Evolutionary conservation across 2,888 invertebrate genomes (phyloP).

Genomic region (Chromoteleia sp.): DNA sequence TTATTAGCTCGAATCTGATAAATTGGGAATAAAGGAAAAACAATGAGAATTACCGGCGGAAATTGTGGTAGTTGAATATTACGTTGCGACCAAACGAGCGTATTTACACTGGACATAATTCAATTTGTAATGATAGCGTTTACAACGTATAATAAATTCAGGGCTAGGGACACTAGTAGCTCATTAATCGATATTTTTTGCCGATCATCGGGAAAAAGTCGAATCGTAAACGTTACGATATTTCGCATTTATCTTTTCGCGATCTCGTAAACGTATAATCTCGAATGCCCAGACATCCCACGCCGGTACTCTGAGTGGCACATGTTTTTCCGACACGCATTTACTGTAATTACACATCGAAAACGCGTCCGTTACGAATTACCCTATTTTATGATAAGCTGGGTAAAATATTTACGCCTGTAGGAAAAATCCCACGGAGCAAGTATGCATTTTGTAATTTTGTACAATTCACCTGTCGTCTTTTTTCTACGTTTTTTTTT

Average conservation of each 20-base stretch:
- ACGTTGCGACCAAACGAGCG: slow-evolving; percentile 1
- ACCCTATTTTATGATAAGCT: slow-evolving; percentile 61
- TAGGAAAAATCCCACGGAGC: slow-evolving; percentile 54
- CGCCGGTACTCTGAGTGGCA: slow-evolving; percentile 29
- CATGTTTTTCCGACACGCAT: slow-evolving; percentile 51
- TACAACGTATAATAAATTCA: slow-evolving; percentile 39
- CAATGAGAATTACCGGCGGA: slow-evolving; percentile 41
- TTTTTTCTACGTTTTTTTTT: neutral
- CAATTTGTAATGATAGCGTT: slow-evolving; percentile 40
- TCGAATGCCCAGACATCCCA: slow-evolving; percentile 39
- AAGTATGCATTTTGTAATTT: slow-evolving; percentile 63
- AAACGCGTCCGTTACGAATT: slow-evolving; percentile 52
- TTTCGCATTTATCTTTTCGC: slow-evolving; percentile 48
- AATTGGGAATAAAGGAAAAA: slow-evolving; percentile 39
- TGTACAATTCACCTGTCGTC: slow-evolving; percentile 14
- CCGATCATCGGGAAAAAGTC: neutral
- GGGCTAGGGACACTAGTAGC: slow-evolving; percentile 17
- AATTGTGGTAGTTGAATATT: slow-evolving; percentile 31
- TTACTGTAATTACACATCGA: slow-evolving; percentile 58
- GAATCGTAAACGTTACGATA: slow-evolving; percentile 32
- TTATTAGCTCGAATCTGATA: slow-evolving; percentile 28
- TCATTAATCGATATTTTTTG: slow-evolving; percentile 50
- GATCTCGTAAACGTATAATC: slow-evolving; percentile 58
- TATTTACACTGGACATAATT: slow-evolving; percentile 52
- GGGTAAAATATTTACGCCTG: slow-evolving; percentile 44